phyloP scores from a whole-genome alignment of 2,113 vertebrate species.

The Platichthys flesus region DNA sequence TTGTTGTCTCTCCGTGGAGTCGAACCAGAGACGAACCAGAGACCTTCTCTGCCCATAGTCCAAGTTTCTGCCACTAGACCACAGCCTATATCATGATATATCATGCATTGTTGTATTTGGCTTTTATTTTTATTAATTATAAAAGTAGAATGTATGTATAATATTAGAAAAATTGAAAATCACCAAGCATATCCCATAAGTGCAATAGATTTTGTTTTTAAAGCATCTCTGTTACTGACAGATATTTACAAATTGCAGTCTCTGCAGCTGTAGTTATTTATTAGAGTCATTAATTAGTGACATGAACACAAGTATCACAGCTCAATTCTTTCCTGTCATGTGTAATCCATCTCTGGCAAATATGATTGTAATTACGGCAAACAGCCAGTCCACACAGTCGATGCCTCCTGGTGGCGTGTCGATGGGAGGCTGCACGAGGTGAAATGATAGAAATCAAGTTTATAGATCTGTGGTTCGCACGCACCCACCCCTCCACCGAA shows the following conservation, averaged over 20 bases:
- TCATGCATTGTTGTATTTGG: no score
- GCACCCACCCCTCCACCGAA: slow-evolving; percentile 38
- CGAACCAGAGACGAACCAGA: no score
- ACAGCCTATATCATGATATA: no score
- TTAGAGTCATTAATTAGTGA: slow-evolving; percentile 56
- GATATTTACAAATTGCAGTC: slow-evolving; percentile 6
- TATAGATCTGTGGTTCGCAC: slow-evolving; percentile 81
- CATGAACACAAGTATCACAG: slow-evolving; percentile 40
- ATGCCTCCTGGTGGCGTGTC: slow-evolving; percentile 52
- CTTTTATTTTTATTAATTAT: background rate
- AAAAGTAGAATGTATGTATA: background rate
- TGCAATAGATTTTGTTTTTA: background rate
- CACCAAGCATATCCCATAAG: no score
- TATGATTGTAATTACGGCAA: slow-evolving; percentile 69
- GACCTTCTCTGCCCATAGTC: no score
- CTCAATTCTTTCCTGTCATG: slow-evolving; percentile 53
- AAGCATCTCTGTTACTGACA: slow-evolving; percentile 9
- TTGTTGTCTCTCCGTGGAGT: no score
- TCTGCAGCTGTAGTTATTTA: slow-evolving; percentile 32
- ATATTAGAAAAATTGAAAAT: no score
- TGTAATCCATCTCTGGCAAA: slow-evolving; percentile 54
- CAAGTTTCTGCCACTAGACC: no score
- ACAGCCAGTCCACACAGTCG: slow-evolving; percentile 57
- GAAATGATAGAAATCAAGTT: slow-evolving; percentile 77
- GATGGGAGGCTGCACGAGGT: slow-evolving; percentile 60